phyloP scores from a whole-genome alignment of 2,113 vertebrate genomes.

The Australoheros scitulus region DNA sequence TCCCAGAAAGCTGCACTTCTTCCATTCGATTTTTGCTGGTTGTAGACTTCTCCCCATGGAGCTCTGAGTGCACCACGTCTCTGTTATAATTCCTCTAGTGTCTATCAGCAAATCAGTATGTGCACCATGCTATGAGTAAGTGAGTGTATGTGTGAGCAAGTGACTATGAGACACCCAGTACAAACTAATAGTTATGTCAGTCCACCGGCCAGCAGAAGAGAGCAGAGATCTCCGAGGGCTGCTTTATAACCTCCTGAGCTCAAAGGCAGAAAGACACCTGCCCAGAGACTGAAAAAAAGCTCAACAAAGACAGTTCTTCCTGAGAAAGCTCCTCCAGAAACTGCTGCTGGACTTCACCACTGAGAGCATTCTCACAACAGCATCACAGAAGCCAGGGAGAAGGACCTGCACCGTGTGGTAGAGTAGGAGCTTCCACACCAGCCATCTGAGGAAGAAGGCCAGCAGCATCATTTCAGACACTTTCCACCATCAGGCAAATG shows the following conservation, averaged over 20 bases:
- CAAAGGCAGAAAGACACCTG: not conserved
- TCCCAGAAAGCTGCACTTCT: not conserved
- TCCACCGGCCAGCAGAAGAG: not conserved
- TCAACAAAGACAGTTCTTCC: no score
- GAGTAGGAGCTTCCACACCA: no score
- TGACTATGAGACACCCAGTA: not conserved
- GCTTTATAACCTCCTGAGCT: not conserved
- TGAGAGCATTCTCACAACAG: no score
- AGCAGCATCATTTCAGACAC: no score
- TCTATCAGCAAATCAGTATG: not conserved
- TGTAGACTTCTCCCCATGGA: not conserved
- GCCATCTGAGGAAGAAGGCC: no score
- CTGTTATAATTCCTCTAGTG: not conserved
- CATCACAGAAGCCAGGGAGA: no score
- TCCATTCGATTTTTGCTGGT: not conserved
- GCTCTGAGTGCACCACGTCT: not conserved
- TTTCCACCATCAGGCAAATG: no score
- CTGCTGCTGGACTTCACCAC: no score
- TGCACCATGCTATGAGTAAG: not conserved
- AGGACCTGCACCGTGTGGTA: no score
- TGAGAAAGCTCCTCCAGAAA: no score
- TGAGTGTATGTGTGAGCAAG: not conserved
- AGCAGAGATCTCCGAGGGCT: not conserved
- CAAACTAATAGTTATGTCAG: not conserved
- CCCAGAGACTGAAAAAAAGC: not conserved